A percentile compares a stretch with the other conserved stretches of the same genome.
These are phyloP conservation scores for Sebastes itinus DNA, from an alignment of 2,797 vertebrate species.

Conservation along the genomic window DNA sequence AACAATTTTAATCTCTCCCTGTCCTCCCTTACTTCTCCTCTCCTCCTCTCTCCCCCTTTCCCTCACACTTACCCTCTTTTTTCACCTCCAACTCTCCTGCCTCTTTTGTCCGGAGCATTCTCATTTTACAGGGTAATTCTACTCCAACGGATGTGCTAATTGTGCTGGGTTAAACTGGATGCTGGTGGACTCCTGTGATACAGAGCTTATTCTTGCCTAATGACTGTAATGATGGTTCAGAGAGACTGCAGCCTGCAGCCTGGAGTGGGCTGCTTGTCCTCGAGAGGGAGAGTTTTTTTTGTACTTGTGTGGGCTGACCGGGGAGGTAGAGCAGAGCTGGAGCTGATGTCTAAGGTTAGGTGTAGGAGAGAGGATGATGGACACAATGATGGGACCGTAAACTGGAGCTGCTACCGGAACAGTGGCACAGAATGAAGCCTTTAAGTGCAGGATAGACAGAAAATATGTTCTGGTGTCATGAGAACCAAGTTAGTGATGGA, in stretches of 20 bases:
- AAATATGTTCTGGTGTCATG: background rate
- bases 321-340: slow-evolving; percentile 20
- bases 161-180: slow-evolving; percentile 83
- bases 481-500: background rate
- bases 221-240: slow-evolving; percentile 77
- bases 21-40: slow-evolving; percentile 72
- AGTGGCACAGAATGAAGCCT: background rate
- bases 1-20: slow-evolving; percentile 87
- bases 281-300: slow-evolving; percentile 42
- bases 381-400: slow-evolving; percentile 5
- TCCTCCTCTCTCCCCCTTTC: slow-evolving; percentile 69
- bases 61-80: slow-evolving; percentile 68
- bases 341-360: slow-evolving; percentile 10
- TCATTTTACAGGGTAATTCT: slow-evolving; percentile 86
- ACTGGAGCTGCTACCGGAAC: background rate
- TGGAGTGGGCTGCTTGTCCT: slow-evolving; percentile 55
- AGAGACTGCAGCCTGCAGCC: slow-evolving; percentile 57
- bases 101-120: slow-evolving; percentile 75
- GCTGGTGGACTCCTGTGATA: slow-evolving; percentile 79
- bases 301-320: slow-evolving; percentile 26
- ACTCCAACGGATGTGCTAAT: slow-evolving; percentile 83
- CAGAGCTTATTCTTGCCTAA: slow-evolving; percentile 81
- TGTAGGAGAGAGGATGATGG: background rate
- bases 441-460: background rate
- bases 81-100: slow-evolving; percentile 70